These are phyloP conservation scores for Sceloporus undulatus DNA, from an alignment of 2,113 vertebrate genomes.

Conservation along the genomic window DNA sequence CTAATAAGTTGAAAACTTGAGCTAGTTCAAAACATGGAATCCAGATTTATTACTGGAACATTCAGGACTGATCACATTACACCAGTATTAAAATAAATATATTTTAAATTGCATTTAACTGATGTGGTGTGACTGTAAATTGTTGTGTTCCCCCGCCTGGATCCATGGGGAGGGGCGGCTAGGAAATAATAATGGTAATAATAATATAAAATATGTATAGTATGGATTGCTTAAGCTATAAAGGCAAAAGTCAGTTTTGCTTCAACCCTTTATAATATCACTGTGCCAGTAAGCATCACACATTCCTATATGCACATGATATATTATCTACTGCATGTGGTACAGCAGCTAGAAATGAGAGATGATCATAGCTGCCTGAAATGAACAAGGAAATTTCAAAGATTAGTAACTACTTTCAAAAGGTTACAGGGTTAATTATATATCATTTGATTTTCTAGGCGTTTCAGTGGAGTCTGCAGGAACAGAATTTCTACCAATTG, in stretches of 20 bases:
- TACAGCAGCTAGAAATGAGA: not conserved
- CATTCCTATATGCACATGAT: not conserved
- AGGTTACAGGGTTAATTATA: slow-evolving; percentile 40
- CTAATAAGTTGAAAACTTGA: not conserved
- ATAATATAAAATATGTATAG: not conserved
- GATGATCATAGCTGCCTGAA: not conserved
- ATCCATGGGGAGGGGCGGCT: no score
- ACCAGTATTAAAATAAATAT: no score
- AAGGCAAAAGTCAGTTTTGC: not conserved
- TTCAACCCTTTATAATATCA: not conserved
- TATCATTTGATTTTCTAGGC: slow-evolving; percentile 70
- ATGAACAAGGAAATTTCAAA: not conserved
- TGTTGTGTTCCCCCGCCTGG: no score
- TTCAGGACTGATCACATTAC: no score
- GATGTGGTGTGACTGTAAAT: no score
- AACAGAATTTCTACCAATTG: slow-evolving; percentile 67
- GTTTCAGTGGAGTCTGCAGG: slow-evolving; percentile 82
- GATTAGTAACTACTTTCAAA: slow-evolving; percentile 4
- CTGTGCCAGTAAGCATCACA: not conserved
- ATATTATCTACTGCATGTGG: fast-evolving
- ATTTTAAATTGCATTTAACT: no score
- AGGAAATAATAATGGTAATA: no score
- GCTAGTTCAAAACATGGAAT: no score
- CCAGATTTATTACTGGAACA: no score
- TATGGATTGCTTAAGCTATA: not conserved